Percentiles rank a stretch among this genome's conserved stretches.
phyloP scores from a whole-genome alignment of 2,888 invertebrate genomes.

The Morpho deidamia region DNA sequence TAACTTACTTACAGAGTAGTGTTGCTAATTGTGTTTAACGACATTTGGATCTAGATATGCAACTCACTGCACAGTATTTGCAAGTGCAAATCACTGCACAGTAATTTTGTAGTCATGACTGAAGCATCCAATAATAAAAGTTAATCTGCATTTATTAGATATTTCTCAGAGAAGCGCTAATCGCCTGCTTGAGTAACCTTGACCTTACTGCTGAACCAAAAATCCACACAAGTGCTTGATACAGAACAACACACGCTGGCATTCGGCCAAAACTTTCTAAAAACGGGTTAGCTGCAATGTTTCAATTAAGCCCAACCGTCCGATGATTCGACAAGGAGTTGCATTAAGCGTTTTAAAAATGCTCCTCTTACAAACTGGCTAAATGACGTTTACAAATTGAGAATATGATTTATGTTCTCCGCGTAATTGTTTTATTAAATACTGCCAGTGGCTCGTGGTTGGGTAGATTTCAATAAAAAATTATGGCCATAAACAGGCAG shows the following conservation, averaged over 20 bases:
- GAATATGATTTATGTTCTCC: conserved; percentile 24
- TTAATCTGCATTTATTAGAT: too few relatives aligned
- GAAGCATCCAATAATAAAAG: not conserved
- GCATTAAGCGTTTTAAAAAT: conserved; percentile 35
- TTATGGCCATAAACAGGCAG: not conserved
- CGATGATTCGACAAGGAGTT: conserved; percentile 29
- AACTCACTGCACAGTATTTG: too few relatives aligned
- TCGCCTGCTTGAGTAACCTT: conserved; percentile 44
- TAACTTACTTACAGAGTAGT: too few relatives aligned
- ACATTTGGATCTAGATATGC: too few relatives aligned
- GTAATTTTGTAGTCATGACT: too few relatives aligned
- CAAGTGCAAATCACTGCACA: too few relatives aligned
- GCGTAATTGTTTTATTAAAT: conserved; percentile 21
- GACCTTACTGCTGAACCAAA: conserved; percentile 51
- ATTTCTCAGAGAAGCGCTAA: conserved; percentile 13
- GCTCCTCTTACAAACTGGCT: conserved; percentile 26
- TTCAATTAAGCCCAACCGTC: conserved; percentile 49
- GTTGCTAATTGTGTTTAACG: too few relatives aligned
- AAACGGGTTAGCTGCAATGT: conserved; percentile 56
- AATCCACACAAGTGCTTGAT: conserved; percentile 46
- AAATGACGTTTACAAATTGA: conserved; percentile 27
- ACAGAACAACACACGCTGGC: conserved; percentile 57
- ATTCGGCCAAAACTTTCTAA: conserved; percentile 61
- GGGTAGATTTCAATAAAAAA: not conserved
- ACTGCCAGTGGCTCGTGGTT: conserved; percentile 4